Evolutionary conservation across 2,113 vertebrate genomes (phyloP), one percentile per base, ranked within the genome.

Genomic region (Aphelocoma coerulescens): DNA sequence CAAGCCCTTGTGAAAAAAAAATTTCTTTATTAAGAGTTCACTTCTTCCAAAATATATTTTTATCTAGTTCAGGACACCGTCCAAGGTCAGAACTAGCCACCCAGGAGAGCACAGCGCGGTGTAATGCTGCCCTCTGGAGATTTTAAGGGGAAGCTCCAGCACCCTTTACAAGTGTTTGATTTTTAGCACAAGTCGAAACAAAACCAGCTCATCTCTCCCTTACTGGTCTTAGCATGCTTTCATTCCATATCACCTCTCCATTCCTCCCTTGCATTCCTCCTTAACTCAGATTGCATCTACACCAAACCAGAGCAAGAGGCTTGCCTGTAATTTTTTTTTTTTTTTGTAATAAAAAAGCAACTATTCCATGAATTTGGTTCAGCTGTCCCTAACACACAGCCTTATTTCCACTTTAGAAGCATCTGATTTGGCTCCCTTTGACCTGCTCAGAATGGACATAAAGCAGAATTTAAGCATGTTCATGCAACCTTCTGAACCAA

Each of bases 71-170:
- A 58, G 67, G 48, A 52, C 69, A 73, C 16, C 61, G n/a, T 5
- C 35, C 76, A 55, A 62, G 35, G 55, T 37, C 68, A 55, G 73
- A 63, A 27, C 3, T 39, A 46, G 51, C 5, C 16, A 1, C 27
- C 14, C 39, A 43, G 23, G 35, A 4, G 35, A 71, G 19, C 21
- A 27, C 44, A 72, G 39, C 6, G 0, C 16, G 13, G 79, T 85
- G 67, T 85, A 96, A 96, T 35, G 88, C 81, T 96, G 95, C 96
- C 93, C 96, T 91, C 97, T 94, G 41, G 63, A 94, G 97, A 73
- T 49, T 24, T 32, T 51, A 28, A 23, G 5, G 4, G 44, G 12
- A 82, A 95, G 58, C 37, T 43, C 44, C 3, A 32, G 22, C 3
- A 11, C 16, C 23, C 13, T 35, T 35, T 4, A 8, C 33, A 19